These are phyloP conservation scores for Centrocercus urophasianus DNA, from an alignment of 2,113 vertebrate species.

Conservation along the genomic window DNA sequence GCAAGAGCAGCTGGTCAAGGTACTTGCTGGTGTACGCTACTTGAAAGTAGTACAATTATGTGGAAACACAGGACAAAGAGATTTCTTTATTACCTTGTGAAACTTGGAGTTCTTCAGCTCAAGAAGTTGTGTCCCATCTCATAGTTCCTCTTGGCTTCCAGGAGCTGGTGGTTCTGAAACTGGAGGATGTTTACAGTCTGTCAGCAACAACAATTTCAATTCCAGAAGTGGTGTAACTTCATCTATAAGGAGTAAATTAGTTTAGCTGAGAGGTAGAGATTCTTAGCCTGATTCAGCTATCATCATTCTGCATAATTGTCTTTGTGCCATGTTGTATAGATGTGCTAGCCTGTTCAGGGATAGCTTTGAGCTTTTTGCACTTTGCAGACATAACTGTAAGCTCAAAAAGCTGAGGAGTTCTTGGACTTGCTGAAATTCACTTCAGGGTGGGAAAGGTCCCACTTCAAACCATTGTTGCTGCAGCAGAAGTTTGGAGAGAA, in stretches of 20 bases:
- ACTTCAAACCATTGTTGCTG: background rate
- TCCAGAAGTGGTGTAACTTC: background rate
- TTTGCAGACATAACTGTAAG: background rate
- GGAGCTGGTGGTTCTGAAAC: constrained; percentile 14
- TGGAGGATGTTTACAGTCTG: background rate
- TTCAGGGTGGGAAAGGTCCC: background rate
- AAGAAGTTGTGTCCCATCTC: background rate
- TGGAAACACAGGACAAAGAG: background rate
- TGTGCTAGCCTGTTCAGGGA: background rate
- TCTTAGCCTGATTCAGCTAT: background rate
- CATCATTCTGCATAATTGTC: constrained; percentile 19
- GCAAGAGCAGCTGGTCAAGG: background rate
- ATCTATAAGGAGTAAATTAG: background rate
- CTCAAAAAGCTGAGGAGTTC: background rate
- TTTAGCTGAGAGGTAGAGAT: background rate
- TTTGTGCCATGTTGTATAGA: constrained; percentile 9
- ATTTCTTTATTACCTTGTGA: background rate
- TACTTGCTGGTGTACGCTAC: background rate
- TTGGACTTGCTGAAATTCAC: background rate
- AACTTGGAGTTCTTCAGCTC: background rate
- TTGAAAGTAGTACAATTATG: background rate
- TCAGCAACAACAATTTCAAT: background rate
- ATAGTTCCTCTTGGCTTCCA: background rate
- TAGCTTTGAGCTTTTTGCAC: background rate
- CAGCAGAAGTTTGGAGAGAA: background rate